Evolutionary conservation across 2,888 invertebrate genomes (phyloP).

Genomic region (Trissoscelio sp.): DNA sequence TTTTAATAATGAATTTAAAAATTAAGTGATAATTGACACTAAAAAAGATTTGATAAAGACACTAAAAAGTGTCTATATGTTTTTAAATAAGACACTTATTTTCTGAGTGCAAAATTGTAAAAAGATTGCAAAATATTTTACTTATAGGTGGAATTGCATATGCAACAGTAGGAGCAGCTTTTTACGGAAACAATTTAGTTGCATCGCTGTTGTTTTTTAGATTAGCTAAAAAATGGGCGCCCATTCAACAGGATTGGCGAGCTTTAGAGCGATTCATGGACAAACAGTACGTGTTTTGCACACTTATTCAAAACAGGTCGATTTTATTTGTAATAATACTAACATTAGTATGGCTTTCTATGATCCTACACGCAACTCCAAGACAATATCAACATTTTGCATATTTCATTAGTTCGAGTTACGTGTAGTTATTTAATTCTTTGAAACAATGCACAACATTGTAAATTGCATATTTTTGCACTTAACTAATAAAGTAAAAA

Average conservation of each 20-base stretch:
- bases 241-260: conserved; percentile 79
- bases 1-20: too few species aligned
- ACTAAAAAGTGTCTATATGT: too few species aligned
- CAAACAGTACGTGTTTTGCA: conserved; percentile 74
- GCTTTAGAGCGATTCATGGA: conserved; percentile 79
- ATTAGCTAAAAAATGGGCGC: conserved; percentile 79
- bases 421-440: conserved; percentile 22
- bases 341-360: conserved; percentile 33
- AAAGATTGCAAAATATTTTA: not conserved
- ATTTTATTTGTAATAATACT: conserved; percentile 36
- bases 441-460: not conserved
- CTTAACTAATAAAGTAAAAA: too few species aligned
- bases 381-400: conserved; percentile 40
- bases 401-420: conserved; percentile 42
- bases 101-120: not conserved
- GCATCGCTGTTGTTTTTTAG: conserved; percentile 78
- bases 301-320: conserved; percentile 62
- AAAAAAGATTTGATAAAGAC: too few species aligned
- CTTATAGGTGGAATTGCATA: conserved; percentile 78
- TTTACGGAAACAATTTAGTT: conserved; percentile 81
- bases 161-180: conserved; percentile 81
- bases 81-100: not conserved
- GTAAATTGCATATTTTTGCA: not conserved
- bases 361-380: conserved; percentile 35
- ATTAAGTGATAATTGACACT: too few species aligned